Evolutionary conservation across 2,888 invertebrate species (phyloP).

Genomic region (Drosophila neotestacea): DNA sequence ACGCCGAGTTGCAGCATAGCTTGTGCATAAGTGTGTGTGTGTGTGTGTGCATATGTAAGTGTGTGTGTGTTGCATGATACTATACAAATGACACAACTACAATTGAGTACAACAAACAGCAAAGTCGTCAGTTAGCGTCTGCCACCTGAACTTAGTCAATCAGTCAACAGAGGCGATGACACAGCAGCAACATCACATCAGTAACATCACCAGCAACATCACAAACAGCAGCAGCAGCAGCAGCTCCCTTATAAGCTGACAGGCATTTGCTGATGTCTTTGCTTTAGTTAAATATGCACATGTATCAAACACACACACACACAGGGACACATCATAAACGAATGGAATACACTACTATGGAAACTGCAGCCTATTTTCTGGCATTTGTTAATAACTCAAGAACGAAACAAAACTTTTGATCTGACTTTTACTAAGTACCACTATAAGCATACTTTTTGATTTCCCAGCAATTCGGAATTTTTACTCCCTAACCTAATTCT

Average conservation of each 20-base stretch:
- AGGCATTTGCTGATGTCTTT: slow-evolving; percentile 58
- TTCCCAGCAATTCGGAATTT: too few species aligned
- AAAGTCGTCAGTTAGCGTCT: slow-evolving; percentile 54
- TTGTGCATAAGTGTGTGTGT: slow-evolving; percentile 5
- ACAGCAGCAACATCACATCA: slow-evolving; percentile 27
- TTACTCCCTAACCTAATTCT: too few species aligned
- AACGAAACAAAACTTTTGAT: too few species aligned
- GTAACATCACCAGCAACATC: slow-evolving; percentile 11
- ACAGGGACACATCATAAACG: slow-evolving; percentile 6
- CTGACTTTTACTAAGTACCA: too few species aligned
- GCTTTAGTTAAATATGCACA: slow-evolving; percentile 62
- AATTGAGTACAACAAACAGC: slow-evolving; percentile 43
- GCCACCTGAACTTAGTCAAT: slow-evolving; percentile 72
- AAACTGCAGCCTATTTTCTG: too few species aligned
- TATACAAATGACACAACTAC: slow-evolving; percentile 56
- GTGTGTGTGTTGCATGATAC: slow-evolving; percentile 38
- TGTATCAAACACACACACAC: slow-evolving; percentile 36
- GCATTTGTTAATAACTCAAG: too few species aligned
- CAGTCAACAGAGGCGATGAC: slow-evolving; percentile 62
- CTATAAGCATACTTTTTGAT: too few species aligned
- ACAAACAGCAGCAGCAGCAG: background rate
- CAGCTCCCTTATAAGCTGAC: slow-evolving; percentile 24
- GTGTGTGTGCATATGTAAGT: too few species aligned
- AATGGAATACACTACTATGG: slow-evolving; percentile 7
- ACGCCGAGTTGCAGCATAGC: slow-evolving; percentile 32